Evolutionary conservation across 2,888 invertebrate genomes (phyloP).

Genomic region (Eristalis intricaria): DNA sequence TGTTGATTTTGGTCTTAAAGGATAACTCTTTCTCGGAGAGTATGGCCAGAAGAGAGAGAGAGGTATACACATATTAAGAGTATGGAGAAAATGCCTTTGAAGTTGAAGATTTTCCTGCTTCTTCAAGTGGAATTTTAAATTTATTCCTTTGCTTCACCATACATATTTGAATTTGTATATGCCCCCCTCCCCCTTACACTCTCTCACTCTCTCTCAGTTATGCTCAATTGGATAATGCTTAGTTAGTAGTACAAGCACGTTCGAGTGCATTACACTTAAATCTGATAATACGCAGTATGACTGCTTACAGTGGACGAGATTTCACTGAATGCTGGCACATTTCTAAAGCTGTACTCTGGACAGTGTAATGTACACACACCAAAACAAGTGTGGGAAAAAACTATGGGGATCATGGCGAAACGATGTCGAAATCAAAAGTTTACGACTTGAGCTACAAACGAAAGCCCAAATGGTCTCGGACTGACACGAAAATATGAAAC

Average conservation of each 20-base stretch:
- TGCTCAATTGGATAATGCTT: constrained; percentile 57
- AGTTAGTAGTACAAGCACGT: constrained; percentile 29
- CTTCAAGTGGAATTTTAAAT: not conserved
- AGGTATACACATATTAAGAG: not conserved
- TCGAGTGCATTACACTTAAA: constrained; percentile 60
- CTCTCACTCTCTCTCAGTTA: not conserved
- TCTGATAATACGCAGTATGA: constrained; percentile 59
- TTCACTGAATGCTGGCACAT: not conserved
- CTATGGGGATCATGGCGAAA: no score
- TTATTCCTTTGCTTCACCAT: not conserved
- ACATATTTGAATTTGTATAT: not conserved
- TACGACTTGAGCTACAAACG: not conserved
- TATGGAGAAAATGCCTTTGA: not conserved
- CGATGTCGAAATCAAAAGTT: not conserved
- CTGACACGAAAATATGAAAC: not conserved
- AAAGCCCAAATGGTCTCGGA: not conserved
- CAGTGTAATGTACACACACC: no score
- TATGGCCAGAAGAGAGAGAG: not conserved
- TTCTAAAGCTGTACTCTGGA: not conserved
- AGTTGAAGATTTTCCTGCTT: not conserved
- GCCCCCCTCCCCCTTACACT: not conserved
- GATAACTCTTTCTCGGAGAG: not conserved
- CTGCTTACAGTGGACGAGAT: not conserved
- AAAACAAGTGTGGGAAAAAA: no score
- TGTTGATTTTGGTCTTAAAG: constrained; percentile 30